These are phyloP conservation scores for Chloropsis hardwickii DNA, from an alignment of 2,113 vertebrate species.

Conservation along the genomic window DNA sequence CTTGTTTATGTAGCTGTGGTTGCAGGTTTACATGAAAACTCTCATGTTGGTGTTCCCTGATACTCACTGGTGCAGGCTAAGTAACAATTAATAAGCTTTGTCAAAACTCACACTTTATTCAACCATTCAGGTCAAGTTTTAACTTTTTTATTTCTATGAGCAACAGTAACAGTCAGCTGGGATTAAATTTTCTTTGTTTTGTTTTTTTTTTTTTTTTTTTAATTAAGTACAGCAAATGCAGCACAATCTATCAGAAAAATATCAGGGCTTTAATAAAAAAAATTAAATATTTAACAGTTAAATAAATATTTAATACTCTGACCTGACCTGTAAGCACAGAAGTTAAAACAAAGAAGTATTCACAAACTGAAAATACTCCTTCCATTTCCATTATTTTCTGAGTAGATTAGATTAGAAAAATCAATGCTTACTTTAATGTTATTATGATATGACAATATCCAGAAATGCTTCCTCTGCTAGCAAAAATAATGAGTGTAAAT, in stretches of 20 bases:
- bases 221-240: background rate
- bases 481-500: background rate
- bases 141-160: background rate
- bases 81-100: background rate
- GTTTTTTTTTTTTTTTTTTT: background rate
- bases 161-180: background rate
- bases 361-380: background rate
- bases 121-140: background rate
- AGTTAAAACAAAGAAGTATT: background rate
- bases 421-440: background rate
- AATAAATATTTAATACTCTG: background rate
- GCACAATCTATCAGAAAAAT: background rate
- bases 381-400: background rate
- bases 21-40: background rate
- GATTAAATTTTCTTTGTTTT: background rate
- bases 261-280: background rate
- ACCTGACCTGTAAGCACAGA: background rate
- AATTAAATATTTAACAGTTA: background rate
- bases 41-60: background rate
- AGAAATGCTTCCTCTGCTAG: background rate
- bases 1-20: background rate
- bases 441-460: background rate
- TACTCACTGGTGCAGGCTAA: background rate
- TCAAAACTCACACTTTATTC: background rate
- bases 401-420: constrained; percentile 1